A percentile compares a stretch with the other conserved stretches of the same genome.
Conservation (phyloP, 2,113 vertebrate genomes). For the Pseudopodoces humilis region DNA sequence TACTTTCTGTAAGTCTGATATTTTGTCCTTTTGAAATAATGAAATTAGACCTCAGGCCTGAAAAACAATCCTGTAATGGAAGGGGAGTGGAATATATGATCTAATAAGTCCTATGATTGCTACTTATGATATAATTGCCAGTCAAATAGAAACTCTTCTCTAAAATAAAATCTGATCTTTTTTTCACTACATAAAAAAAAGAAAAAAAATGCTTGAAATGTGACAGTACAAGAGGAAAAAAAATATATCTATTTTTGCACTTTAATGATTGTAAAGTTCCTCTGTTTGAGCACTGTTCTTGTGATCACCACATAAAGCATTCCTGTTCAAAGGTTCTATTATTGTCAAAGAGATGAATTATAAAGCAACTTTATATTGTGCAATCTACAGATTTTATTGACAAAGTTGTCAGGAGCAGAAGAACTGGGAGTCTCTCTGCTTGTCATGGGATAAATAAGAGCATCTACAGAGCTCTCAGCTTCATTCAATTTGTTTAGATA, state of each 20-base stretch:
- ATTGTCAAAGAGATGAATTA: conserved; percentile 76
- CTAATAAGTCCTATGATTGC: conserved; percentile 25
- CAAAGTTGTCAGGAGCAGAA: conserved; percentile 72
- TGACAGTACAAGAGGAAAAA: neutral
- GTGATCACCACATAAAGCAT: conserved; percentile 22
- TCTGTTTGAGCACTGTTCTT: neutral
- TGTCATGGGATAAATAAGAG: conserved; percentile 72
- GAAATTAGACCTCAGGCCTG: conserved; percentile 7
- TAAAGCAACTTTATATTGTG: conserved; percentile 73
- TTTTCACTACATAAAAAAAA: neutral
- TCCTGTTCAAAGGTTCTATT: conserved; percentile 46
- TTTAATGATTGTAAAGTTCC: neutral
- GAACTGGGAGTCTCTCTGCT: conserved; percentile 67
- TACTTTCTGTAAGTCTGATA: neutral
- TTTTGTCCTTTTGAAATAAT: conserved; percentile 51
- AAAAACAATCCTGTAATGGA: conserved; percentile 30
- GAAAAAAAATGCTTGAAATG: neutral
- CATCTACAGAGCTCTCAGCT: conserved; percentile 61
- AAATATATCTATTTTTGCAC: neutral
- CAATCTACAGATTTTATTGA: conserved; percentile 76
- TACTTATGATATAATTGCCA: conserved; percentile 32
- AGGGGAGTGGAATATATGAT: conserved; percentile 25
- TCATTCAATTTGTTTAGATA: conserved; percentile 78
- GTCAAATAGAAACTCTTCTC: conserved; percentile 52
- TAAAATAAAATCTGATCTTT: conserved; percentile 41